These are phyloP conservation scores for Drosophila meridiana DNA, from an alignment of 2,888 invertebrate species.

Conservation along the genomic window DNA sequence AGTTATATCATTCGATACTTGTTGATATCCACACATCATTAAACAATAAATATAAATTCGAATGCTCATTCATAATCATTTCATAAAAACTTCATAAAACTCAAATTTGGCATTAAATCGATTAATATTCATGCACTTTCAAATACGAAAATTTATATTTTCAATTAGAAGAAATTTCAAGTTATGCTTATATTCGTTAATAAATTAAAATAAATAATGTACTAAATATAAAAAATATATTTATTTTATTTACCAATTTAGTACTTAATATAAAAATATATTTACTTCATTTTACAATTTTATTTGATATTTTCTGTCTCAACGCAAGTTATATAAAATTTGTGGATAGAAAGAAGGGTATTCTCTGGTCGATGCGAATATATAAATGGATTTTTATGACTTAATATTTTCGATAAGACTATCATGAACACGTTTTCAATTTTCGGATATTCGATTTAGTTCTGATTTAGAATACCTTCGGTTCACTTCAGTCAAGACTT, in stretches of 20 bases:
- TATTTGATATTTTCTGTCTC: not conserved
- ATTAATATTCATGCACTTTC: not conserved
- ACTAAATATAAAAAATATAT: not conserved
- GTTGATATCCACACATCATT: not conserved
- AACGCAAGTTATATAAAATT: not conserved
- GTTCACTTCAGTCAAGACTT: not conserved
- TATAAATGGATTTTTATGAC: not conserved
- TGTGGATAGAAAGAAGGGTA: not conserved
- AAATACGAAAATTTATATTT: not conserved
- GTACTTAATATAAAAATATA: too few species aligned
- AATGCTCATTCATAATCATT: not conserved
- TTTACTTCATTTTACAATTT: too few species aligned
- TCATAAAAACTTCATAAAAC: not conserved
- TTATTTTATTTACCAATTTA: too few species aligned
- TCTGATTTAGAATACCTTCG: not conserved
- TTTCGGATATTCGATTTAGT: conserved; percentile 7
- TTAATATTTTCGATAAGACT: conserved; percentile 9
- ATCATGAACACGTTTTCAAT: not conserved
- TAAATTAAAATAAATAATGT: too few species aligned
- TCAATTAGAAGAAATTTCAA: not conserved
- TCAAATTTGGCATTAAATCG: not conserved
- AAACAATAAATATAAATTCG: conserved; percentile 1
- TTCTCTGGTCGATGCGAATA: not conserved
- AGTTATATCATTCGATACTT: not conserved
- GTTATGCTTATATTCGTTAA: not conserved